Evolutionary conservation across 2,113 vertebrate genomes (phyloP).

Genomic region (Callipepla squamata): DNA sequence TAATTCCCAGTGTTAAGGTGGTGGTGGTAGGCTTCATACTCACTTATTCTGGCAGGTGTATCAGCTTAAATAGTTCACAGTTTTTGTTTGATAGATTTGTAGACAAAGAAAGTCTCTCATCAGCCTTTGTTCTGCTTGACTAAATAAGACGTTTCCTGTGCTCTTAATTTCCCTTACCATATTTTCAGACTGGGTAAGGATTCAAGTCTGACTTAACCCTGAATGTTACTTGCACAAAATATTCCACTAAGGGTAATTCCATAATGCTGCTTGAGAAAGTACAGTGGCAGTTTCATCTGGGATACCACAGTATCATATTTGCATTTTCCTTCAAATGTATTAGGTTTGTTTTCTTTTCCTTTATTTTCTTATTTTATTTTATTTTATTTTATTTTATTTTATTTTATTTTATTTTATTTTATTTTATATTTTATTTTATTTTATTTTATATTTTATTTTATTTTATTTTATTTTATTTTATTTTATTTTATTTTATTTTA

Average conservation of each 20-base stretch:
- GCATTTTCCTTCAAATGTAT: not conserved
- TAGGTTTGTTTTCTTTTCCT: not conserved
- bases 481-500: too few species aligned
- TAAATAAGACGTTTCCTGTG: not conserved
- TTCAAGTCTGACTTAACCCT: not conserved
- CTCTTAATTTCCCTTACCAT: not conserved
- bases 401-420: too few species aligned
- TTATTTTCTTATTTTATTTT: too few species aligned
- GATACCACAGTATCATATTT: not conserved
- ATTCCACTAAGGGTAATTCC: not conserved
- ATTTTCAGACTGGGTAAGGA: rapidly evolving
- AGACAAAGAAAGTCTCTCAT: not conserved
- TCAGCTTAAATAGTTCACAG: not conserved
- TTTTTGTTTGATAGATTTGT: not conserved
- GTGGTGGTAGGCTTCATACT: not conserved
- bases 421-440: too few species aligned
- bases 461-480: too few species aligned
- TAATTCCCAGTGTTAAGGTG: not conserved
- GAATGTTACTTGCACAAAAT: not conserved
- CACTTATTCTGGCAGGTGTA: not conserved
- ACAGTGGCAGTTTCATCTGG: not conserved
- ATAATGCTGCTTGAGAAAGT: not conserved
- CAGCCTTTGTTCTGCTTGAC: not conserved
- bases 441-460: too few species aligned
- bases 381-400: too few species aligned